These are phyloP conservation scores for Acronicta alni DNA, from an alignment of 2,888 invertebrate species.

Conservation along the genomic window DNA sequence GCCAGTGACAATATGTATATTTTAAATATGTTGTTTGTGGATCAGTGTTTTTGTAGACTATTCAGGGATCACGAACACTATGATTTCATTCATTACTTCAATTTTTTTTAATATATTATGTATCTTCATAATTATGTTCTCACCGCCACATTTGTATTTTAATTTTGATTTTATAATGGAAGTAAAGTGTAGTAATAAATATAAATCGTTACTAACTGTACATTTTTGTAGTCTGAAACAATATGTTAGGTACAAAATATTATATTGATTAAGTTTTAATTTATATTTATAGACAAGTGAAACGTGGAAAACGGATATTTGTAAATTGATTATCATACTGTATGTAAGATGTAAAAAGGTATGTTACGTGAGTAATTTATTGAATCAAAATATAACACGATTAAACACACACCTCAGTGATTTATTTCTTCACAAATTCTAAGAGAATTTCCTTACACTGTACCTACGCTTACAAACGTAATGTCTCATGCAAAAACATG, in stretches of 20 bases:
- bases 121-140: slow-evolving; percentile 14
- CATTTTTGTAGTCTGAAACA: slow-evolving; percentile 70
- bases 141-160: slow-evolving; percentile 36
- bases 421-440: slow-evolving; percentile 43
- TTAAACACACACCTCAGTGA: slow-evolving; percentile 66
- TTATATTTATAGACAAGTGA: slow-evolving; percentile 69
- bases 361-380: slow-evolving; percentile 88
- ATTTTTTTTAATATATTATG: not conserved
- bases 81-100: slow-evolving; percentile 6
- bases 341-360: slow-evolving; percentile 84
- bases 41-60: slow-evolving; percentile 17
- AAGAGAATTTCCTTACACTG: not conserved
- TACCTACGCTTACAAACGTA: no score
- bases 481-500: no score
- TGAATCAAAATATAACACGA: slow-evolving; percentile 88
- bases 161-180: slow-evolving; percentile 42
- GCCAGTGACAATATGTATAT: not conserved
- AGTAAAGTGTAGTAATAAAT: slow-evolving; percentile 53
- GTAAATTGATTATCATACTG: slow-evolving; percentile 82
- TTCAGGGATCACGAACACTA: slow-evolving; percentile 14
- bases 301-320: slow-evolving; percentile 77
- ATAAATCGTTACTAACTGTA: slow-evolving; percentile 61
- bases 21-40: not conserved
- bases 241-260: slow-evolving; percentile 85
- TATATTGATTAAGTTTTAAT: slow-evolving; percentile 81